Conservation (phyloP, 2,888 invertebrate genomes). For the Agrochola circellaris region DNA sequence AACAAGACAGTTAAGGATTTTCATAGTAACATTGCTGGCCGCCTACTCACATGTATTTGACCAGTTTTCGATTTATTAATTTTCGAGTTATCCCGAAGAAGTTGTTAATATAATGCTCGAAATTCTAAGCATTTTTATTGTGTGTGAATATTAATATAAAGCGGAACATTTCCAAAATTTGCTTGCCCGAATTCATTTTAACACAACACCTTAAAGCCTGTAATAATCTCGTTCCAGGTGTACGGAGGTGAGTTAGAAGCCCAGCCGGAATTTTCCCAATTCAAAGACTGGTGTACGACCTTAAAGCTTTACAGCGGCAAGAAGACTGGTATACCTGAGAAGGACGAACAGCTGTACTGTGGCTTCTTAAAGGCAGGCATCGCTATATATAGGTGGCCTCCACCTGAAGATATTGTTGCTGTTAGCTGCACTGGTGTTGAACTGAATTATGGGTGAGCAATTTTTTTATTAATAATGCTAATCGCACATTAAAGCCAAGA, state of each 20-base stretch:
- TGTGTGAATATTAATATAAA: neutral
- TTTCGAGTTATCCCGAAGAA: too few relatives aligned
- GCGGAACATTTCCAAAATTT: neutral
- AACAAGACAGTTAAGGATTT: too few relatives aligned
- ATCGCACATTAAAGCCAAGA: too few relatives aligned
- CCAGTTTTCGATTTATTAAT: too few relatives aligned
- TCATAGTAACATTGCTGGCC: too few relatives aligned
- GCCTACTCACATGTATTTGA: too few relatives aligned
- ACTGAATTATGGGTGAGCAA: slow-evolving; percentile 87
- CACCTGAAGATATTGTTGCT: slow-evolving; percentile 87
- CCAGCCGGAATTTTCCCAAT: slow-evolving; percentile 92
- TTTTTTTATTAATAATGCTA: neutral
- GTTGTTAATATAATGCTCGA: too few relatives aligned
- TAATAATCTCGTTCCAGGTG: slow-evolving; percentile 77
- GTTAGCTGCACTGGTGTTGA: slow-evolving; percentile 89
- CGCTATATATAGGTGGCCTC: slow-evolving; percentile 93
- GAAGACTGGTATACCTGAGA: slow-evolving; percentile 82
- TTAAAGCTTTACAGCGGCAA: slow-evolving; percentile 92
- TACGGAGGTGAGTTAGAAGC: slow-evolving; percentile 93
- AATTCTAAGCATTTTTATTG: too few relatives aligned
- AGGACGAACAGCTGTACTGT: slow-evolving; percentile 81
- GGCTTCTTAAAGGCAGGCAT: slow-evolving; percentile 82
- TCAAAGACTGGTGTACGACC: slow-evolving; percentile 92
- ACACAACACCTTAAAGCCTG: too few relatives aligned
- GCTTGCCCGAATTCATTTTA: neutral